Conservation (phyloP, 2,888 invertebrate genomes). For the Arctia plantaginis region DNA sequence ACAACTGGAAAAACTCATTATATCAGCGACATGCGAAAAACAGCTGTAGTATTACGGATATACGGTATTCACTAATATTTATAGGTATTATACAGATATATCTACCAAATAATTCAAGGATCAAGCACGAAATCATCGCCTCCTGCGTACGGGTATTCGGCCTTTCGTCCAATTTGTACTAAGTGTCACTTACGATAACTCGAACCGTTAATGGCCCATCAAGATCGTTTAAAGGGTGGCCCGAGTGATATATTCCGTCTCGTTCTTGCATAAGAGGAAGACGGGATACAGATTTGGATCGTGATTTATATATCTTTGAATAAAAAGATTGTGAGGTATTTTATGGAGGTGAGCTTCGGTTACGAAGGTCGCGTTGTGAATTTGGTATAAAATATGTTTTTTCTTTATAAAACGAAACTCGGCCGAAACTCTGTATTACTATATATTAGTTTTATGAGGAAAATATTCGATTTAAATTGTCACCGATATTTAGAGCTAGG, state of each 20-base stretch:
- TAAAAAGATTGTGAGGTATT: conserved; percentile 18
- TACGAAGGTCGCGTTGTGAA: neutral
- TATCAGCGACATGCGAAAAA: neutral
- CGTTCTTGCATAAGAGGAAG: conserved; percentile 26
- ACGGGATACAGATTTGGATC: conserved; percentile 21
- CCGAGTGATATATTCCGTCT: conserved; percentile 40
- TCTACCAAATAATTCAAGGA: conserved; percentile 31
- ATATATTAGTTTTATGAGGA: neutral
- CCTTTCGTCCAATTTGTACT: conserved; percentile 61
- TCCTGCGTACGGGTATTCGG: conserved; percentile 27
- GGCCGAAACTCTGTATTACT: neutral
- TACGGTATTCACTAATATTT: neutral
- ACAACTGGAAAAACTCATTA: neutral
- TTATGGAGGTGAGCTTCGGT: conserved; percentile 8
- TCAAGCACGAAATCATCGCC: conserved; percentile 33
- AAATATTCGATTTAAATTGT: neutral
- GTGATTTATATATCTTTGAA: conserved; percentile 27
- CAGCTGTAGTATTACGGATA: neutral
- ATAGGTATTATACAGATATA: neutral
- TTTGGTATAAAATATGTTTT: conserved; percentile 5
- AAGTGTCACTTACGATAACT: conserved; percentile 69
- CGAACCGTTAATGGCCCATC: conserved; percentile 66
- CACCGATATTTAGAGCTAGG: too few species aligned
- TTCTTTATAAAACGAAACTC: neutral
- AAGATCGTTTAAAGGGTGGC: conserved; percentile 58